Percentiles rank a stretch among this genome's conserved stretches.
Conservation (phyloP, 2,888 invertebrate species). For the Drosophila phalerata region DNA sequence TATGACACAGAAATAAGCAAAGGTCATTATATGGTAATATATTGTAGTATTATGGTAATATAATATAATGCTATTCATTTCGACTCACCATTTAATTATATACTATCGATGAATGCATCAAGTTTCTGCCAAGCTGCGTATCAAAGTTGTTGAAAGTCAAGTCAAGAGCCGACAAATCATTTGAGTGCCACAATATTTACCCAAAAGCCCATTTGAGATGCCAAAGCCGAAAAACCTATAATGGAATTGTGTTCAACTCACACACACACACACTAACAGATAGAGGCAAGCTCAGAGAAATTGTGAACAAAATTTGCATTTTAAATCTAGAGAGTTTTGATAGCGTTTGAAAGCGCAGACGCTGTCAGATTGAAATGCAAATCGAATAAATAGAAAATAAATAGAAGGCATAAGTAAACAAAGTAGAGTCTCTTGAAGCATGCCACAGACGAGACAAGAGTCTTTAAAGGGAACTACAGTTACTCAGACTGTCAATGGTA, state of each 20-base stretch:
- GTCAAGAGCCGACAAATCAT: conserved; percentile 56
- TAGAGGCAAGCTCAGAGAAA: conserved; percentile 6
- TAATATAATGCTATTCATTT: not conserved
- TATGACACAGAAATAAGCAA: not conserved
- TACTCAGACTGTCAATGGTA: conserved; percentile 27
- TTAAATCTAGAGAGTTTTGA: conserved; percentile 55
- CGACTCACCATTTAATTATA: conserved; percentile 55
- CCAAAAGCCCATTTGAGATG: conserved; percentile 36
- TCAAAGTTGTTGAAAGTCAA: conserved; percentile 42
- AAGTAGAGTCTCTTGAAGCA: conserved; percentile 32
- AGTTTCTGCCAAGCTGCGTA: not conserved
- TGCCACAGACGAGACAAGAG: conserved; percentile 27
- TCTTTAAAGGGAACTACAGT: conserved; percentile 54
- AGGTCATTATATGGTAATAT: not conserved
- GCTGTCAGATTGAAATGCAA: conserved; percentile 73
- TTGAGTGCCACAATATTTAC: conserved; percentile 40
- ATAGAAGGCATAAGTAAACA: conserved; percentile 71
- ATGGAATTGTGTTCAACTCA: conserved; percentile 45
- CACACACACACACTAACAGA: conserved; percentile 13
- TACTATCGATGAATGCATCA: conserved; percentile 17
- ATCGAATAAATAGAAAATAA: conserved; percentile 82
- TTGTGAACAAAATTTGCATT: conserved; percentile 62
- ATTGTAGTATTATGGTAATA: not conserved
- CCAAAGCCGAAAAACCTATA: conserved; percentile 33
- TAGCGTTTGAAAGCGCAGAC: conserved; percentile 51